These are phyloP conservation scores for Bergia sp. DNA, from an alignment of 92 coral and sea anemone genomes.

Conservation along the genomic window DNA sequence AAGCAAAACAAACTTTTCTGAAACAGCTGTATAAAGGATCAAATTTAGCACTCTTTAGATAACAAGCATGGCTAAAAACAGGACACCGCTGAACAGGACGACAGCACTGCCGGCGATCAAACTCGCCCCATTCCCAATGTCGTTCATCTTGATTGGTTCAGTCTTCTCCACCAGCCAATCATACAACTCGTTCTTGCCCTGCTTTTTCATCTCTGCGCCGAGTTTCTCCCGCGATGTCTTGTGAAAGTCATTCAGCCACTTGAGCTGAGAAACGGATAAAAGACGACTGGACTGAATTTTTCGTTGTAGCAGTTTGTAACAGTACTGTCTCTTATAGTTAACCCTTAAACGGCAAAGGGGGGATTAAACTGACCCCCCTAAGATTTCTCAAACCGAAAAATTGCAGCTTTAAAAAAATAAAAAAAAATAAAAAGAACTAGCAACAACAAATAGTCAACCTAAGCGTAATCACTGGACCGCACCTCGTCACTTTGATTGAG, in stretches of 20 bases:
- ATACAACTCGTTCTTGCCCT: slow-evolving; percentile 63
- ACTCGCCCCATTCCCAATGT: not conserved
- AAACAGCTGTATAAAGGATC: not conserved
- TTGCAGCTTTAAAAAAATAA: no score
- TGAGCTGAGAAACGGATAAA: slow-evolving; percentile 48
- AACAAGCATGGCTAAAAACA: not conserved
- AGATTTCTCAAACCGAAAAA: no score
- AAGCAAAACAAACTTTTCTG: no score
- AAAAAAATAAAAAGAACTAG: no score
- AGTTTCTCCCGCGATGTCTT: slow-evolving; percentile 61
- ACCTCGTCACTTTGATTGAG: no score
- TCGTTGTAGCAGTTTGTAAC: not conserved
- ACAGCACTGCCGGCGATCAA: not conserved
- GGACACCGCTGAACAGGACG: slow-evolving; percentile 22
- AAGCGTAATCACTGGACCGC: no score
- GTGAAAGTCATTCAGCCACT: slow-evolving; percentile 74
- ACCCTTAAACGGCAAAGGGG: no score
- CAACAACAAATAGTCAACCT: no score
- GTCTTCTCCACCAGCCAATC: slow-evolving; percentile 75
- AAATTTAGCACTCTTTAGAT: not conserved
- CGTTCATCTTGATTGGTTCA: slow-evolving; percentile 51
- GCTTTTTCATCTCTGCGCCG: slow-evolving; percentile 67
- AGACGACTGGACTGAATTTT: not conserved
- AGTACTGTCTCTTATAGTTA: no score
- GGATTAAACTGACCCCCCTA: no score